Conservation (phyloP, 2,113 vertebrate genomes). For the Prinia subflava region DNA sequence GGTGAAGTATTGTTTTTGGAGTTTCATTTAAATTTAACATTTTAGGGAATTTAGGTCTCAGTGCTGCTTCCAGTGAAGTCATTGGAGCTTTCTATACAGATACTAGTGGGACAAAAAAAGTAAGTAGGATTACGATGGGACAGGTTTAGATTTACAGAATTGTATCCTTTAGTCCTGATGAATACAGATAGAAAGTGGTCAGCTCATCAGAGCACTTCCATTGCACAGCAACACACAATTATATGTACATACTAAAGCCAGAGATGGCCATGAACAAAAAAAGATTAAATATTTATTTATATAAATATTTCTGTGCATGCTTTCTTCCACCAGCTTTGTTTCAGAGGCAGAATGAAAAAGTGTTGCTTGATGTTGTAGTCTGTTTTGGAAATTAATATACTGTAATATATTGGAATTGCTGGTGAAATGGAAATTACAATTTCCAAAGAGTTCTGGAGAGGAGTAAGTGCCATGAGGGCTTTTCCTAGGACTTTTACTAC, state of each 20-base stretch:
- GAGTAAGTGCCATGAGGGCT: not conserved
- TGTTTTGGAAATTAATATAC: not conserved
- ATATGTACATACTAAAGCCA: not conserved
- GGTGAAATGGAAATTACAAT: not conserved
- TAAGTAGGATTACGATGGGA: not conserved
- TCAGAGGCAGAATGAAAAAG: not conserved
- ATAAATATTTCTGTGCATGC: not conserved
- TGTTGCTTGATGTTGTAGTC: not conserved
- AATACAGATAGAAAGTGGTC: not conserved
- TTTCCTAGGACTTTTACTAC: not conserved
- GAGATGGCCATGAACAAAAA: not conserved
- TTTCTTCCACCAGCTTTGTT: not conserved
- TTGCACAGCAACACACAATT: not conserved
- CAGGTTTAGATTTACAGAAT: not conserved
- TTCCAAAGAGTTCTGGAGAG: not conserved
- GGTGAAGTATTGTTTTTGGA: not conserved
- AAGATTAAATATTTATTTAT: not conserved
- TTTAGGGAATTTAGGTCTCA: not conserved
- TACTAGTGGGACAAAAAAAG: not conserved
- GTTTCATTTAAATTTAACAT: not conserved
- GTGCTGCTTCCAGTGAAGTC: not conserved
- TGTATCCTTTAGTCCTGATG: not conserved
- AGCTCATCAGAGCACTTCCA: not conserved
- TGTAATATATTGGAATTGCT: not conserved
- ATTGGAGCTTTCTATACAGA: not conserved